Conservation (phyloP, 2,113 vertebrate genomes). For the Nyctereutes procyonoides region DNA sequence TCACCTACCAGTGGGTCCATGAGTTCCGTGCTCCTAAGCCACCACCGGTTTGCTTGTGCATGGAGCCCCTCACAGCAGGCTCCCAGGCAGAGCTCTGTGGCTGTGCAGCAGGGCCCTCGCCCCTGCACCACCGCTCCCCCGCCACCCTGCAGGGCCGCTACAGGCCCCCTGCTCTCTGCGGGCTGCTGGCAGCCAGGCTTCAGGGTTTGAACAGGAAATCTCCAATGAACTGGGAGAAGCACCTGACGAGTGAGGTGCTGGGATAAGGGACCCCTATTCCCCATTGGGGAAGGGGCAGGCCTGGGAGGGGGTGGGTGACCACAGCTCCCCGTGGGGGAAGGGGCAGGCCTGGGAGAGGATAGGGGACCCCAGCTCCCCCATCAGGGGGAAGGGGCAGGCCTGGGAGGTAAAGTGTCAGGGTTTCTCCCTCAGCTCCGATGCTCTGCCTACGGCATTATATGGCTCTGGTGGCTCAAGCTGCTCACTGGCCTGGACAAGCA, state of each 20-base stretch:
- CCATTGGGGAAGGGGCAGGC: too few species aligned
- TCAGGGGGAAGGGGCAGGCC: too few species aligned
- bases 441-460: accelerated
- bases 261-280: too few species aligned
- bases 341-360: too few species aligned
- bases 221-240: too few species aligned
- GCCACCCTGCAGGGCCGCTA: accelerated
- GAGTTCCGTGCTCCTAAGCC: accelerated
- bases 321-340: too few species aligned
- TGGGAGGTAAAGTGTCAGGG: too few species aligned
- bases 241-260: too few species aligned
- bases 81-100: background rate
- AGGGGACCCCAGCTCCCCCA: too few species aligned
- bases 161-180: accelerated
- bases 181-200: accelerated
- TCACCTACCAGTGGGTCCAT: accelerated
- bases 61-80: too few species aligned
- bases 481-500: background rate
- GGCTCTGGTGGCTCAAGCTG: accelerated
- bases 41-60: accelerated
- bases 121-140: accelerated
- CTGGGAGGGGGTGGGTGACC: too few species aligned
- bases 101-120: accelerated
- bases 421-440: too few species aligned
- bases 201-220: background rate